phyloP scores from a whole-genome alignment of 2,888 invertebrate genomes.

The Charanyca ferruginea region DNA sequence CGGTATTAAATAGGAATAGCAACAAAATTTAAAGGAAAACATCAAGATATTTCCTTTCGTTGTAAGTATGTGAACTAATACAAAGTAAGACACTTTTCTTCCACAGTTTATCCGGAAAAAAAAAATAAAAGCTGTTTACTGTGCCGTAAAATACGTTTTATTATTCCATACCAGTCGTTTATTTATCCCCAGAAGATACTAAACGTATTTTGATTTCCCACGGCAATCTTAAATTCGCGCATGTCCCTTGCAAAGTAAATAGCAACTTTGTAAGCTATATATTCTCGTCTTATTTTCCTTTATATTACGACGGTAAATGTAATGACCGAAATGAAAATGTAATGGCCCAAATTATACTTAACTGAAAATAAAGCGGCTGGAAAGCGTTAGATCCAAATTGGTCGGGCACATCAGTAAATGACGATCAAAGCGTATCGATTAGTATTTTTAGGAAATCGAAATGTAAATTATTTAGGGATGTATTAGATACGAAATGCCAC shows the following conservation, averaged over 20 bases:
- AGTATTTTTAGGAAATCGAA: no score
- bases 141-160: constrained; percentile 63
- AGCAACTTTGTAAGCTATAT: constrained; percentile 44
- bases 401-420: neutral
- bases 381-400: neutral
- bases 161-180: constrained; percentile 60
- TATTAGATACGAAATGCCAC: no score
- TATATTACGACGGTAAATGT: constrained; percentile 23
- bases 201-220: constrained; percentile 67
- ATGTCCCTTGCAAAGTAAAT: constrained; percentile 57
- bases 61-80: constrained; percentile 26
- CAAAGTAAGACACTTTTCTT: constrained; percentile 42
- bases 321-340: constrained; percentile 3
- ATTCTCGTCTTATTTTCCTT: constrained; percentile 31
- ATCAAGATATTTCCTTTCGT: constrained; percentile 6
- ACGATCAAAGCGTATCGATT: neutral
- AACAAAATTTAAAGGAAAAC: constrained; percentile 21
- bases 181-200: constrained; percentile 62
- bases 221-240: constrained; percentile 62
- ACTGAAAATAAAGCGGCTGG: neutral
- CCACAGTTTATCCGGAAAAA: constrained; percentile 34
- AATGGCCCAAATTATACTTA: neutral
- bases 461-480: no score
- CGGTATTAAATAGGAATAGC: neutral
- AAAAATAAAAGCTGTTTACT: constrained; percentile 56